Percentiles rank a stretch among this genome's conserved stretches.
phyloP scores from a whole-genome alignment of 1,140 invertebrate species.

The Coenobita brevimanus region DNA sequence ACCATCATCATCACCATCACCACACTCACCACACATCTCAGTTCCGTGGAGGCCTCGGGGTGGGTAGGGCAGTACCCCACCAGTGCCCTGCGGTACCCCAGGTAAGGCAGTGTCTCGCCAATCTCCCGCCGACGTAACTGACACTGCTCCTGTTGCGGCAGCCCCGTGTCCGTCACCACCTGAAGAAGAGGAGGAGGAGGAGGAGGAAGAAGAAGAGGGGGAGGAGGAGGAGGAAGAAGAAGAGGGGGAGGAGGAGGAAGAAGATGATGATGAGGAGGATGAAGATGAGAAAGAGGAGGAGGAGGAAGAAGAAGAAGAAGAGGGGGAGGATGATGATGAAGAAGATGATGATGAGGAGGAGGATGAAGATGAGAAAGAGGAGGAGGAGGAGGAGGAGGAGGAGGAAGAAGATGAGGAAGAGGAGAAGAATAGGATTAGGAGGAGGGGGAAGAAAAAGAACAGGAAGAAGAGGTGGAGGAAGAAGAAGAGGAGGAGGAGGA shows the following conservation, averaged over 20 bases:
- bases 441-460: neutral
- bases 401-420: too few relatives aligned
- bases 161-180: constrained; percentile 12
- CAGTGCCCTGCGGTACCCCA: constrained; percentile 40
- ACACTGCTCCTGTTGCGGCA: constrained; percentile 47
- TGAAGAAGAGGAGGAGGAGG: neutral
- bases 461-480: neutral
- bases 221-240: neutral
- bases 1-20: too few relatives aligned
- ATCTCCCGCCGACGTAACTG: constrained; percentile 45
- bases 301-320: too few relatives aligned
- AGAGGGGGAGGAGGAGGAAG: too few relatives aligned
- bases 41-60: neutral
- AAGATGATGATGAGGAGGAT: too few relatives aligned
- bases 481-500: neutral
- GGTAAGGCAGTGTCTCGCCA: constrained; percentile 10
- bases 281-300: too few relatives aligned
- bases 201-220: neutral
- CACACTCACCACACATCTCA: constrained; percentile 44
- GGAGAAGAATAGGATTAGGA: neutral
- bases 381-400: too few relatives aligned
- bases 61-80: constrained; percentile 51
- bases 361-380: too few relatives aligned
- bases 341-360: too few relatives aligned
- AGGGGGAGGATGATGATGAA: too few relatives aligned